Percentiles rank a stretch among this genome's conserved stretches.
Conservation (phyloP, 2,113 vertebrate species). For the Pteropus alecto region DNA sequence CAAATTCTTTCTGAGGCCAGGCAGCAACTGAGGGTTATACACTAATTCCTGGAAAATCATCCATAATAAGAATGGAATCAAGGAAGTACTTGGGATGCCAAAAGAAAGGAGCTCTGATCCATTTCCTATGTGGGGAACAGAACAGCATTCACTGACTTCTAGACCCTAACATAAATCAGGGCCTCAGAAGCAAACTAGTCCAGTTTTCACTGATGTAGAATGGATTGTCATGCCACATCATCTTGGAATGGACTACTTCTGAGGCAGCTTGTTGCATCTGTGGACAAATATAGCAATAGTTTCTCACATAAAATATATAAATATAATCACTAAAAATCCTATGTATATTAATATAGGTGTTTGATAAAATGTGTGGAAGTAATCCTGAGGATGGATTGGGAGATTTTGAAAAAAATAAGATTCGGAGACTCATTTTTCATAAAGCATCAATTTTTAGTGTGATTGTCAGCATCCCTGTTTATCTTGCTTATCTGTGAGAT, state of each 20-base stretch:
- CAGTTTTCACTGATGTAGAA: background rate
- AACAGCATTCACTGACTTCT: background rate
- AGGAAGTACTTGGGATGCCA: constrained; percentile 37
- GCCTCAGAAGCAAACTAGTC: background rate
- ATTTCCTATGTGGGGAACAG: constrained; percentile 18
- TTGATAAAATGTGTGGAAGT: background rate
- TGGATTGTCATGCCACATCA: background rate
- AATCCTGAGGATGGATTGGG: background rate
- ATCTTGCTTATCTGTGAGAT: background rate
- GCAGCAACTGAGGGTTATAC: constrained; percentile 52
- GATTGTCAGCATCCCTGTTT: background rate
- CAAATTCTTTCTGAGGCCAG: background rate
- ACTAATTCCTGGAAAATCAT: constrained; percentile 42
- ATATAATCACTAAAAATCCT: background rate
- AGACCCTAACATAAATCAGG: background rate
- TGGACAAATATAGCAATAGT: background rate
- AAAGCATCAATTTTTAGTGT: background rate
- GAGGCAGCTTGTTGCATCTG: background rate
- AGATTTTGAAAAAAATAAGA: background rate
- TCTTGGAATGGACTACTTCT: background rate
- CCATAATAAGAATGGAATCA: constrained; percentile 45
- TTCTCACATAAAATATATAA: background rate
- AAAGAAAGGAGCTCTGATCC: background rate
- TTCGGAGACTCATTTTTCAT: background rate
- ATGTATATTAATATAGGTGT: background rate